Evolutionary conservation across 2,797 vertebrate genomes (phyloP).

Genomic region (Gadopsis marmoratus): DNA sequence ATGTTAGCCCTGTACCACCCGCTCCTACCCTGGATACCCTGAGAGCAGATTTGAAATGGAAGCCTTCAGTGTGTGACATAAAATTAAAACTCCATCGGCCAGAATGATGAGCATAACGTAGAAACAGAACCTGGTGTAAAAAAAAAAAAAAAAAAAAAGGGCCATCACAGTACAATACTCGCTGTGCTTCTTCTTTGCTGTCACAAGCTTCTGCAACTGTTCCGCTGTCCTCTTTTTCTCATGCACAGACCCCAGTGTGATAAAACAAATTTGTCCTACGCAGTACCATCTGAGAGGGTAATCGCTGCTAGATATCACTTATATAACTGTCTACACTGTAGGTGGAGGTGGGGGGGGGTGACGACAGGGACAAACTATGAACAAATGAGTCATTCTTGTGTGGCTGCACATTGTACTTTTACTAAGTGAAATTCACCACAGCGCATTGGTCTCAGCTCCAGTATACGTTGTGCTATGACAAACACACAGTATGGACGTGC

Average conservation of each 20-base stretch:
- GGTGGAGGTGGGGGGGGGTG: slow-evolving; percentile 22
- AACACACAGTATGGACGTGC: slow-evolving; percentile 26
- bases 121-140: not conserved
- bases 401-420: slow-evolving; percentile 3
- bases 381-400: slow-evolving; percentile 23
- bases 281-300: slow-evolving; percentile 44
- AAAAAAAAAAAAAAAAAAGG: too few relatives aligned
- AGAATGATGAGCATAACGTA: not conserved
- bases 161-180: not conserved
- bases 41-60: not conserved
- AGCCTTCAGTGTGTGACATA: not conserved
- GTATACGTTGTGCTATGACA: not conserved
- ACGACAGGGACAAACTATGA: slow-evolving; percentile 46
- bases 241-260: slow-evolving; percentile 31
- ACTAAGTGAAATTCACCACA: not conserved
- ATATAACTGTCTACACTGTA: slow-evolving; percentile 48
- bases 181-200: not conserved
- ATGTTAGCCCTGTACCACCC: not conserved
- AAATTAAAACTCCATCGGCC: not conserved
- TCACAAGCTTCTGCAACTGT: slow-evolving; percentile 2
- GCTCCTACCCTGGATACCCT: not conserved
- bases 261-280: slow-evolving; percentile 36
- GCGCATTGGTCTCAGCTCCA: too few relatives aligned
- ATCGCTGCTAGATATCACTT: slow-evolving; percentile 34
- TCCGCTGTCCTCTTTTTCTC: slow-evolving; percentile 21